Evolutionary conservation across 2,113 vertebrate species (phyloP).

Genomic region (Psilopsiagon aymara): DNA sequence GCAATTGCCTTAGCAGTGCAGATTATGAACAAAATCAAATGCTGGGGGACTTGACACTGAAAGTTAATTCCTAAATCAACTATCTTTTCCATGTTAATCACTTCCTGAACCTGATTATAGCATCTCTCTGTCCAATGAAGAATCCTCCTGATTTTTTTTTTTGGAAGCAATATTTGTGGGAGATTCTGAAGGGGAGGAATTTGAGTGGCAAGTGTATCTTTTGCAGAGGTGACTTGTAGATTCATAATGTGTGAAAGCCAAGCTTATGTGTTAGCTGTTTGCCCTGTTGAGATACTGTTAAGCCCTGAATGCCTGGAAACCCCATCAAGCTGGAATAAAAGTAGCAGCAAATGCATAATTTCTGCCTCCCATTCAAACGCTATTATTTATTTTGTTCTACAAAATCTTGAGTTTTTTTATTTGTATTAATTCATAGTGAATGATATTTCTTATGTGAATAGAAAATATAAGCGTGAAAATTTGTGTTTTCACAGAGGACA

Average conservation of each 20-base stretch:
- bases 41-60: not conserved
- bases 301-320: not conserved
- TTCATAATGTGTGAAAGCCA: not conserved
- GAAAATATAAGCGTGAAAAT: not conserved
- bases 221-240: not conserved
- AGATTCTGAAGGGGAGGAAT: not conserved
- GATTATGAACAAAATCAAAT: slow-evolving; percentile 1
- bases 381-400: not conserved
- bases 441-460: not conserved
- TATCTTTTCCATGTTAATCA: not conserved
- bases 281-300: not conserved
- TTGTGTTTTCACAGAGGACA: not conserved
- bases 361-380: not conserved
- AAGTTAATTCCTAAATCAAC: not conserved
- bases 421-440: not conserved
- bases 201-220: not conserved
- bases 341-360: not conserved
- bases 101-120: not conserved
- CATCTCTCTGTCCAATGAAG: not conserved
- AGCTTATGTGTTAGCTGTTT: not conserved
- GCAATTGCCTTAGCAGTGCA: not conserved
- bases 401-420: not conserved
- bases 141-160: not conserved
- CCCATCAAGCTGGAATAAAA: not conserved
- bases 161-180: not conserved